These are phyloP conservation scores for Drosophila mayri DNA, from an alignment of 1,140 invertebrate genomes.

Conservation along the genomic window DNA sequence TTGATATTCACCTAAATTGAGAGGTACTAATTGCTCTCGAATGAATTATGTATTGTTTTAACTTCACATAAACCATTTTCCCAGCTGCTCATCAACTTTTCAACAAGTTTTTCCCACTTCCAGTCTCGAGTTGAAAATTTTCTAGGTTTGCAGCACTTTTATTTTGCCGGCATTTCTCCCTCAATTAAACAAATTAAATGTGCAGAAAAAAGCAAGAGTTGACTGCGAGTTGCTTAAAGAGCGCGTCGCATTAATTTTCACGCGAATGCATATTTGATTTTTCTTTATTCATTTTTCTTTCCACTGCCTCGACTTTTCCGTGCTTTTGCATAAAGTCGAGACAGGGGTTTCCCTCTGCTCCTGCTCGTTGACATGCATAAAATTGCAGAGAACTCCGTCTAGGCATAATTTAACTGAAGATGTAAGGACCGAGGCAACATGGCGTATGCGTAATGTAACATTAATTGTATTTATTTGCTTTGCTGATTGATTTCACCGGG, in stretches of 20 bases:
- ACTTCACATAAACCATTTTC: conserved; percentile 2
- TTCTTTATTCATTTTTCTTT: conserved; percentile 64
- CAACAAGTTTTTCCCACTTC: conserved; percentile 45
- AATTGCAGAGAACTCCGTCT: conserved; percentile 61
- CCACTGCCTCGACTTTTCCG: conserved; percentile 4
- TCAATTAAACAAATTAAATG: conserved; percentile 60
- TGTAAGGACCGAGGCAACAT: conserved; percentile 35
- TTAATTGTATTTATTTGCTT: conserved; percentile 82
- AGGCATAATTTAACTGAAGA: conserved; percentile 57
- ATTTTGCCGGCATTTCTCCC: conserved; percentile 21
- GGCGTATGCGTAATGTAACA: conserved; percentile 76
- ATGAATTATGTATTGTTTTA: conserved; percentile 34
- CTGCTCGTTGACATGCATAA: conserved; percentile 68
- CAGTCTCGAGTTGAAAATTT: conserved; percentile 21
- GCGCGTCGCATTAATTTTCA: conserved; percentile 72
- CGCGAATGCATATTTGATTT: conserved; percentile 77
- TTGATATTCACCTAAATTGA: conserved; percentile 3
- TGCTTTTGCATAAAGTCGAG: conserved; percentile 48
- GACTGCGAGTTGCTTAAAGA: conserved; percentile 51
- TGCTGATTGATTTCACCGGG: conserved; percentile 70
- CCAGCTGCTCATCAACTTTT: conserved; percentile 34
- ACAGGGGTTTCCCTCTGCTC: neutral
- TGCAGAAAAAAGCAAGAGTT: neutral
- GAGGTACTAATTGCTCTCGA: conserved; percentile 19
- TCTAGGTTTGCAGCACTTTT: conserved; percentile 39